These are phyloP conservation scores for Megaceryle torquata DNA, from an alignment of 2,113 vertebrate genomes.

Conservation along the genomic window DNA sequence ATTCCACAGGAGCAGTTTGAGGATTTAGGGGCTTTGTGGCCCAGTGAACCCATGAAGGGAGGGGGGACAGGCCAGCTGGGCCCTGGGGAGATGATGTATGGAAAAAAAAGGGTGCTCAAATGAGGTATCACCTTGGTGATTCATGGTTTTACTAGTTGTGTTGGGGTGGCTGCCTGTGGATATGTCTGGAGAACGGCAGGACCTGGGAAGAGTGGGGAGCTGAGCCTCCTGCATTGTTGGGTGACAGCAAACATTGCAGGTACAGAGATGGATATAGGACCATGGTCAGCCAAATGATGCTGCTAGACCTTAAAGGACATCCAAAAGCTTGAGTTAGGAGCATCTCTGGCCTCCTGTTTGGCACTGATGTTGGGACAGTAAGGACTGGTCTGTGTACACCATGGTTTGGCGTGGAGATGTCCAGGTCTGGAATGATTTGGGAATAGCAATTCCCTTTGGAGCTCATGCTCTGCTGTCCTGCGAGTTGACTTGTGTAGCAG, in stretches of 20 bases:
- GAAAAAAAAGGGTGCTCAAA: neutral
- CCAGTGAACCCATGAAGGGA: neutral
- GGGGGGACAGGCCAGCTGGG: neutral
- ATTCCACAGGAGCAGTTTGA: fast-evolving
- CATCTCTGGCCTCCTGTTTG: neutral
- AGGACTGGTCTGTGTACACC: fast-evolving
- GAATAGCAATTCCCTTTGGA: neutral
- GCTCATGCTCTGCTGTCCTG: fast-evolving
- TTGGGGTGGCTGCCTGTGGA: neutral
- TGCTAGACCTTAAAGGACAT: neutral
- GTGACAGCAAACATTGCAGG: neutral
- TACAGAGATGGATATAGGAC: neutral
- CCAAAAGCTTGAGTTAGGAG: no score
- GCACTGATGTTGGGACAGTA: no score
- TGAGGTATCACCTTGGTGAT: neutral
- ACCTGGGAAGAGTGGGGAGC: neutral
- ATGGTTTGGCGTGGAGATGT: neutral
- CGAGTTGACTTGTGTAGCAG: neutral
- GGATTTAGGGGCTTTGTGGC: neutral
- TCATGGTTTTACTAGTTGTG: neutral
- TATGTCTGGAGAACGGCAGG: neutral
- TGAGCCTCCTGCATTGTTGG: fast-evolving
- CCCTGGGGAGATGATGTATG: neutral
- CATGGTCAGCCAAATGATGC: no score
- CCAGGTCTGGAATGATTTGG: neutral